Evolutionary conservation across 2,888 invertebrate genomes (phyloP), one percentile per base, ranked within the genome.

Genomic region (Lasioglossum pauxillum): DNA sequence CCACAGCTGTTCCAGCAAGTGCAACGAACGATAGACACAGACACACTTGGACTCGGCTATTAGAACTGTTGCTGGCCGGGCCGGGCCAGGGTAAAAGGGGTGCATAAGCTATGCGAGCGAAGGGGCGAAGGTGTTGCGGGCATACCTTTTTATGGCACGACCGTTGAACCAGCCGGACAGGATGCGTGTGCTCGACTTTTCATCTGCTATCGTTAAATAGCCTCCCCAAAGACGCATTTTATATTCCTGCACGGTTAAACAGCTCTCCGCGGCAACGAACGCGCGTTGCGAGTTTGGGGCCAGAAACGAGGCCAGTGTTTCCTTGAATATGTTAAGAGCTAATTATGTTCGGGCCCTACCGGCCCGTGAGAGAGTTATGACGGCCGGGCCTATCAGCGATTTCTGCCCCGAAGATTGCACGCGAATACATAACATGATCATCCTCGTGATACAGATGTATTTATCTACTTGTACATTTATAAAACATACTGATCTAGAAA

Each of bases 1-100:
- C 92, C 91, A 90, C 94, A 94, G 93, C 93, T 94, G 94, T 93
- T 92, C 89, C 91, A 91, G 91, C 93, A 93, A 93, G 93, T 92
- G 93, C 93, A 92, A 90, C 92, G 91, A 89, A 91, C 92, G 90
- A 38, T 23, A 88, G 87, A 91, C 88, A 90, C 90, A 92, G 92
- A 93, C 87, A 23, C 35, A 35, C 31, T 67, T 3, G 85, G 71
- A 10, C 83, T 82, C 80, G 84, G 87, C 83, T 89, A 92, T 93
- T 93, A 93, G 93, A 93, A 89, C 87, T 91, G 91, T 85, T 91
- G 91, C 91, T 89, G 53, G 90, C 86, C 82, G 72, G 81, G 84
- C 27, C 60, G 46, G 10, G 71, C 64, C n/a, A 46, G 80, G 75
- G 87, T 78, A 83, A 41, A 90, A 93, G 90, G 94, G 94, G 94